Evolutionary conservation across 1,140 invertebrate genomes (phyloP).

Genomic region (Drusus annulatus): DNA sequence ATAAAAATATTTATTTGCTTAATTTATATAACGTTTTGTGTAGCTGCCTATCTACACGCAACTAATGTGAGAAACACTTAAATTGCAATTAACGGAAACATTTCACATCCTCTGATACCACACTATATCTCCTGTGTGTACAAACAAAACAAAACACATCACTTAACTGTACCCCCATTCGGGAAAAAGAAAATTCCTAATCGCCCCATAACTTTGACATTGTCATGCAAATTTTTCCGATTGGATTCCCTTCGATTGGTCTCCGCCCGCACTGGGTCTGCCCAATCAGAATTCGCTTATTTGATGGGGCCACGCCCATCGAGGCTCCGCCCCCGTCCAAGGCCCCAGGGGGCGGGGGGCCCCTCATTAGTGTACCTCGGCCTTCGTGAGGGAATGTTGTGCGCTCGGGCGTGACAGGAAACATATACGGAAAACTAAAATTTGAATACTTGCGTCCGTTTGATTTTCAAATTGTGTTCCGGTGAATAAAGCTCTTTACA

Average conservation of each 20-base stretch:
- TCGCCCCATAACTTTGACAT: slow-evolving; percentile 7
- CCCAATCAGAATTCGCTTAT: slow-evolving; percentile 22
- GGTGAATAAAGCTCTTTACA: too few species aligned
- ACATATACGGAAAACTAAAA: too few species aligned
- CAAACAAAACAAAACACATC: too few species aligned
- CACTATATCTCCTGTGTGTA: too few species aligned
- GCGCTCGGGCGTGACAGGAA: background rate
- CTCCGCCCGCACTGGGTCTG: background rate
- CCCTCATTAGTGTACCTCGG: slow-evolving; percentile 31
- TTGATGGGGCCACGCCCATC: background rate
- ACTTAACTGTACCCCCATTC: background rate
- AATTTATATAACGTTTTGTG: too few species aligned
- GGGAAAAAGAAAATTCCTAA: background rate
- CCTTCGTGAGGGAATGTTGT: slow-evolving; percentile 5
- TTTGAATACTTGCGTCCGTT: too few species aligned
- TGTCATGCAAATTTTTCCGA: background rate
- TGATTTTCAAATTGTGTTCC: too few species aligned
- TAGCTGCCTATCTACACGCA: too few species aligned
- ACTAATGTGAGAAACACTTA: too few species aligned
- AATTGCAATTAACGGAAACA: too few species aligned
- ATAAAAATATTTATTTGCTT: too few species aligned
- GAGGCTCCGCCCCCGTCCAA: background rate
- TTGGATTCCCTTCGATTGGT: slow-evolving; percentile 13
- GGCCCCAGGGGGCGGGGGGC: background rate
- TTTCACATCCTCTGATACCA: too few species aligned